Base-by-base conservation (phyloP, 1,140 invertebrate species). In the Helicoverpa armigera region DNA sequence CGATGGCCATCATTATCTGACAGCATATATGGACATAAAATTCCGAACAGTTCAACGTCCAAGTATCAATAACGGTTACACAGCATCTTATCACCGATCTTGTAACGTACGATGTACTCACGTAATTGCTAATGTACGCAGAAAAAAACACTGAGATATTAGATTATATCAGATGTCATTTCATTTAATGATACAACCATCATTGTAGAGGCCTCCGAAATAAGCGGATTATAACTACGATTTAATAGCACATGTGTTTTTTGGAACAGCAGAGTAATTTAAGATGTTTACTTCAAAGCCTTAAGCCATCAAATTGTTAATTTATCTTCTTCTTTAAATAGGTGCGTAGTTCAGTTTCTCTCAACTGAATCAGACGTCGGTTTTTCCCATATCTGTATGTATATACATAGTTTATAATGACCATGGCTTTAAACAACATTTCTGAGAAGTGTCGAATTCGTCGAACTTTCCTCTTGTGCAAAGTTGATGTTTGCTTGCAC, bases 351-450 rank as follows among this genome's bases (percentile, higher is more conserved):
- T 54, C 31, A 56, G 70, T 73, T 73, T 73, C 54, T 73, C 70
- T 58, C 11, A 7, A 2, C 35, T 75, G 73, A 75, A 35, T 75
- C 73, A 75, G 11, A 13, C 43, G 53, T 54, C 58, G 73, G 80
- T 81, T 80, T 84, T 73, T 76, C 58, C 61, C 56, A 9, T 58
- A 58, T 11, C 16, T 58, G 56, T 65, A 83, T 67, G 61, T 60
- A 84, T 79, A 82, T 83, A 23, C 23, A 43, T 83, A 85, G 83
- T 84, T 87, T 82, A 80, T 70, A 84, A 82, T 73, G 72, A 65
- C 73, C 65, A 79, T 67, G 50, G 56, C 53, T 79, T 82, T 85
- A 79, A 85, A 76, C 79, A 54, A 53, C 54, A 54, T 60, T 85
- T 87, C 83, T 67, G 63, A 83, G 83, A 83, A 85, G 4, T 70